Percentiles rank a stretch among this genome's conserved stretches.
Conservation (phyloP, 2,113 vertebrate genomes). For the Oostethus manadensis region DNA sequence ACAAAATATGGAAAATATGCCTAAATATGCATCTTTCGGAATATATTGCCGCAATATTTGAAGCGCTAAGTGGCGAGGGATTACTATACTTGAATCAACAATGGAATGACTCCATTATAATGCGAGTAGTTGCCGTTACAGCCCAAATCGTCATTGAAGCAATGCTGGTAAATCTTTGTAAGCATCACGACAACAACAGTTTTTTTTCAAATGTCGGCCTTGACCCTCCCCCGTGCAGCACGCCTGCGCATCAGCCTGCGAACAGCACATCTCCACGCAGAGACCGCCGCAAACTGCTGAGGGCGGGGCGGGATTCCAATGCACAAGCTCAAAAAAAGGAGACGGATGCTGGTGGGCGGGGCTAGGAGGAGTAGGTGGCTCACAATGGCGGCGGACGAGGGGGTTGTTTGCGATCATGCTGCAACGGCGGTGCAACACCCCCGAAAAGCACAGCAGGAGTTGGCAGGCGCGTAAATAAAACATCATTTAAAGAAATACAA, state of each 20-base stretch:
- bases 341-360: neutral
- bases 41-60: too few relatives aligned
- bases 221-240: too few relatives aligned
- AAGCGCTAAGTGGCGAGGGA: too few relatives aligned
- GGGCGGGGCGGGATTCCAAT: neutral
- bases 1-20: too few relatives aligned
- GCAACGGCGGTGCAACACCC: conserved; percentile 35
- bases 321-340: neutral
- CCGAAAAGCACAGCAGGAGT: too few relatives aligned
- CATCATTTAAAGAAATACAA: neutral
- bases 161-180: too few relatives aligned
- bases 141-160: too few relatives aligned
- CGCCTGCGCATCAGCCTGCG: neutral
- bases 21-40: too few relatives aligned
- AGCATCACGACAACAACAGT: too few relatives aligned
- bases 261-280: neutral
- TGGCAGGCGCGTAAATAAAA: conserved; percentile 5
- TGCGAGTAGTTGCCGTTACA: too few relatives aligned
- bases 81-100: too few relatives aligned
- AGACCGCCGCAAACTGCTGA: neutral
- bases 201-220: neutral
- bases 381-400: conserved; percentile 23
- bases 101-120: too few relatives aligned
- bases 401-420: conserved; percentile 13
- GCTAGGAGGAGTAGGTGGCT: conserved; percentile 15